Evolutionary conservation across 2,888 invertebrate genomes (phyloP).

Genomic region (Cyrtodaria siliqua): DNA sequence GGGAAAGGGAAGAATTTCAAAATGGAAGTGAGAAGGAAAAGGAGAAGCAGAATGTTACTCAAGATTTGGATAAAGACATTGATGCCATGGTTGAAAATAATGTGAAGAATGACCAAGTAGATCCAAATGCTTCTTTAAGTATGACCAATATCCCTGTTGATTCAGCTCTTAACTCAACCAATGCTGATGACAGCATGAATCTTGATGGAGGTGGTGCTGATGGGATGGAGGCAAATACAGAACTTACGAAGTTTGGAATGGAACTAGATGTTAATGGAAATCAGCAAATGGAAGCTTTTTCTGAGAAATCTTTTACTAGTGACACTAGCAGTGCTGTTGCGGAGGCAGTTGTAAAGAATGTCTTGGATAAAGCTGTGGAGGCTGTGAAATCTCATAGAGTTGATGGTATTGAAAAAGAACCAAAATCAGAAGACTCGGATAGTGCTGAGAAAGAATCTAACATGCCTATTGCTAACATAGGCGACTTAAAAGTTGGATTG

Average conservation of each 20-base stretch:
- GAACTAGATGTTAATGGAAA: conserved; percentile 41
- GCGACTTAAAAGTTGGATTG: conserved; percentile 51
- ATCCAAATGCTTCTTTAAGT: conserved; percentile 38
- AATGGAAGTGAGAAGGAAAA: conserved; percentile 28
- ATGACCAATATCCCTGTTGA: conserved; percentile 36
- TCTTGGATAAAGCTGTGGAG: conserved; percentile 56
- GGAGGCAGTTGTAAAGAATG: conserved; percentile 65
- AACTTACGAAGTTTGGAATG: conserved; percentile 9
- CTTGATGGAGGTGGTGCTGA: not conserved
- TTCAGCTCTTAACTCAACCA: conserved; percentile 8
- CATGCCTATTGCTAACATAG: conserved; percentile 4
- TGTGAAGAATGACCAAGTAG: conserved; percentile 39
- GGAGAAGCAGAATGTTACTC: conserved; percentile 24
- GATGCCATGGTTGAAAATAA: conserved; percentile 52
- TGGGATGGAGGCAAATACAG: not conserved
- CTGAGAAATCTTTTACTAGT: conserved; percentile 51
- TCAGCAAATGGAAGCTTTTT: conserved; percentile 1
- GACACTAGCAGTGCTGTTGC: conserved; percentile 68
- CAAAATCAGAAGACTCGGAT: conserved; percentile 23
- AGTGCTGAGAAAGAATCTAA: conserved; percentile 2
- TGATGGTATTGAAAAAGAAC: conserved; percentile 1
- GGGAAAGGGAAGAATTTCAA: conserved; percentile 6
- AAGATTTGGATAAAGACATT: conserved; percentile 54
- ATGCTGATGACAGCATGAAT: not conserved
- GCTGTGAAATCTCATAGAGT: not conserved